Evolutionary conservation across 2,888 invertebrate genomes (phyloP), one percentile per base, ranked within the genome.

Genomic region (Kuschelorhynchus macadamiae): DNA sequence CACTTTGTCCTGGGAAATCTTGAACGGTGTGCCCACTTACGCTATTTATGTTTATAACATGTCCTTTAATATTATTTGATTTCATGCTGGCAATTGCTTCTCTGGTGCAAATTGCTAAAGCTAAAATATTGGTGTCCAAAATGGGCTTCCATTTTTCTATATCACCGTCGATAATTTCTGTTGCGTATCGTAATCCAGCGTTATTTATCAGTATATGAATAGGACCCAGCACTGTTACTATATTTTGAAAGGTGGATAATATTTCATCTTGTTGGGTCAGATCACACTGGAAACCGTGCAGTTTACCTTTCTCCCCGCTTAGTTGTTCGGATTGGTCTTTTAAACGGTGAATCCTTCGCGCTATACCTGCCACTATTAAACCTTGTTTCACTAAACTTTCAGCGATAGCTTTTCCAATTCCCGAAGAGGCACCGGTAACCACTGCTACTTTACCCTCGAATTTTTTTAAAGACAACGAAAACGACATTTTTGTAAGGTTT

Each of bases 11-110:
- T 14, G 57, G 50, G 33, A 74, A 59, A 36, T 72, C 59, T 2
- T 72, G 57, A 11, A 77, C 72, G 9, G 47, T 61, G 50, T 79
- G 78, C 1, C 78, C 78, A 0, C 73, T 70, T 14, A 76, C 59
- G 42, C 77, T 77, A 42, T 77, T 78, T 2, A 79, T 75, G 47
- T 79, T 77, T 1, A 79, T 70, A 12, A 79, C 72, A 46, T 78
- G 77, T 1, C 79, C 79, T 55, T 77, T 74, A 7, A 75, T 68
- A 21, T 74, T 70, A 46, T 76, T 62, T 7, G 56, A 41, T 36
- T 65, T 71, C 79, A 79, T 79, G 5, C 68, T 67, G 49, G 64
- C 69, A 2, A 76, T 56, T 1, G 75, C 77, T 65, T 78, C 76
- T 46, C 75, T 71, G 0, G 75, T 74, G 5, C 71, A 68, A 7